Base-by-base conservation (phyloP, 2,888 invertebrate genomes). In the Clunio marinus region DNA sequence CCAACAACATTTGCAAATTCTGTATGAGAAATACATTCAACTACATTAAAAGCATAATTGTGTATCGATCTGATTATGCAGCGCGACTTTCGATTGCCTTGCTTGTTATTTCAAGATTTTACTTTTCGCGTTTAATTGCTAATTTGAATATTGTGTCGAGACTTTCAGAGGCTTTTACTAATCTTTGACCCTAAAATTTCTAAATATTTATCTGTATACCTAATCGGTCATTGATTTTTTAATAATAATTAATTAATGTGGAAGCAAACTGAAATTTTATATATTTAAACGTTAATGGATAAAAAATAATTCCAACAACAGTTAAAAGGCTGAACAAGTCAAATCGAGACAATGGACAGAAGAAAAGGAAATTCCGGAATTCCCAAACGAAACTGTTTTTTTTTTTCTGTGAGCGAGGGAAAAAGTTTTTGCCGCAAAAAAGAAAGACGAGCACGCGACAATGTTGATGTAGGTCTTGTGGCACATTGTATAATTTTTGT, bases 41-140 rank as follows among this genome's bases (percentile, higher is more conserved):
- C 41, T 41, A 41, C 41, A 41, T 41, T 41, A 41, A 41, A n/a
- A 41, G 41, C 41, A 41, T 41, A 41, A 41, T 41, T 41, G 41
- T 41, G 41, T 41, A 41, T 41, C 41, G 41, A 41, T 41, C n/a
- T 41, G 41, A 41, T 41, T 41, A 41, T 41, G 41, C 41, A 41
- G 41, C 41, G 41, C 41, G 41, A 41, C n/a, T 5, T 15, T 41
- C 41, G 15, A 41, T 41, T 41, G 41, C 41, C 10, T 41, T 41
- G 10, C 15, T 15, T 15, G 41, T n/a, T 41, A 15, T 41, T 41
- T 41, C 41, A n/a, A n/a, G 41, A 41, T 10, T 15, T 41, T 41
- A n/a, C 32, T 7, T 10, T 41, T n/a, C 41, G 41, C 41, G 41
- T 41, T 41, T 41, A 41, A 41, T 41, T 41, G 41, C 41, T 41